Percentiles rank a stretch among this genome's conserved stretches.
Conservation (phyloP, 2,888 invertebrate genomes). For the Geophilus truncorum region DNA sequence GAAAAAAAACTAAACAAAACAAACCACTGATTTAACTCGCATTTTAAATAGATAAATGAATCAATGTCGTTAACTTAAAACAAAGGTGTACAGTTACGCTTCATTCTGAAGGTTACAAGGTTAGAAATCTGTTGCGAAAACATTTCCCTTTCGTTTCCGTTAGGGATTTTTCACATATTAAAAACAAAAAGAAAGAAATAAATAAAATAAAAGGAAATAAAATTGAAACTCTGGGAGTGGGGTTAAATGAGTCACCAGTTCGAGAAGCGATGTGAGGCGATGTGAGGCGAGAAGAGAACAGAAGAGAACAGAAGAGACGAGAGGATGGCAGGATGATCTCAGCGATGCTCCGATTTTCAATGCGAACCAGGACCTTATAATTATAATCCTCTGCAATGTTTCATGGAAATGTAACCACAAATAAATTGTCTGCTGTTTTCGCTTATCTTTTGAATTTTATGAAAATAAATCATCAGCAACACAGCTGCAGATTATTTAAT, state of each 20-base stretch:
- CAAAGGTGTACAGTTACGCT: neutral
- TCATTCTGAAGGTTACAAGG: neutral
- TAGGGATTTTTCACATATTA: neutral
- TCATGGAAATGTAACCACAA: neutral
- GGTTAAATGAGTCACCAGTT: constrained; percentile 3
- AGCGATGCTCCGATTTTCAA: no score
- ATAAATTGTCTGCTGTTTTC: neutral
- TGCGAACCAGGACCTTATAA: no score
- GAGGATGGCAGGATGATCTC: no score
- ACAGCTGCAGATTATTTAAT: neutral
- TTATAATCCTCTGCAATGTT: neutral
- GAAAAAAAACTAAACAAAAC: neutral
- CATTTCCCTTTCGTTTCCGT: neutral
- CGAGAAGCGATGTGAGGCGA: no score
- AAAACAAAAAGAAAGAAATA: neutral
- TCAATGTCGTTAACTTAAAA: neutral
- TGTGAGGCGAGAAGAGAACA: no score
- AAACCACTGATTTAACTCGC: neutral
- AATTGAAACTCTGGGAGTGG: no score
- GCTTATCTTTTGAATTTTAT: neutral
- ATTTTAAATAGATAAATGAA: no score
- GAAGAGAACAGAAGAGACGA: no score
- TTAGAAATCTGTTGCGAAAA: neutral
- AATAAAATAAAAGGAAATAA: neutral
- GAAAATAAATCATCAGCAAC: no score